phyloP scores from a whole-genome alignment of 35 echinoderm and acorn worm genomes.

The Anneissia japonica region DNA sequence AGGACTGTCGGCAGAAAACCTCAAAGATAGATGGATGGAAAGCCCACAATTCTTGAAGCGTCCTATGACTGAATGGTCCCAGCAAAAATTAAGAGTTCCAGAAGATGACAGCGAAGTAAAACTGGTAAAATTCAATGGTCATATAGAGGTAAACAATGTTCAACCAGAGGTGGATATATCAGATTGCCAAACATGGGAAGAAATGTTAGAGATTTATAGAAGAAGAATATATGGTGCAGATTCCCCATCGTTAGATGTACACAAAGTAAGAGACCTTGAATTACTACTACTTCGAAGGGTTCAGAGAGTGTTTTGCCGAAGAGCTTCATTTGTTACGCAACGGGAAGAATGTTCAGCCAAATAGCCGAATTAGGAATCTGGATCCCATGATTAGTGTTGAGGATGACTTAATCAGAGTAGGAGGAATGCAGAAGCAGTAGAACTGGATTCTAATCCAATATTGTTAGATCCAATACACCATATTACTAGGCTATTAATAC shows the following conservation, averaged over 20 bases:
- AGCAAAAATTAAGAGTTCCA: background rate
- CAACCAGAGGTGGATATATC: background rate
- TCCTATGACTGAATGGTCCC: background rate
- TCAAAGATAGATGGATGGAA: constrained; percentile 10
- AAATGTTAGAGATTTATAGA: background rate
- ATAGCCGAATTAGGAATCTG: background rate
- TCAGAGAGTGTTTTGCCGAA: constrained; percentile 27
- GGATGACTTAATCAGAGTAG: constrained; percentile 8
- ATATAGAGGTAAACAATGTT: background rate
- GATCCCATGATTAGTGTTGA: constrained; percentile 6
- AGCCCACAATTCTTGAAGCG: background rate
- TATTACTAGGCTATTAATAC: constrained; percentile 2
- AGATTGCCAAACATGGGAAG: constrained; percentile 6
- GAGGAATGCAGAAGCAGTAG: background rate
- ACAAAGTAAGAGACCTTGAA: background rate
- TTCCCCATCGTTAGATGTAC: background rate
- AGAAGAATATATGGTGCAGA: background rate
- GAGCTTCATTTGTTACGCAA: background rate
- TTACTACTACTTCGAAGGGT: background rate
- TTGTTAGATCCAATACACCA: background rate
- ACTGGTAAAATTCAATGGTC: background rate
- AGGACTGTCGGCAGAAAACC: background rate
- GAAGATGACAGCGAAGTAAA: background rate
- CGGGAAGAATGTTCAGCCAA: background rate
- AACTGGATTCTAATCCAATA: background rate